Evolutionary conservation across 2,888 invertebrate genomes (phyloP).

Genomic region (Mantis religiosa): DNA sequence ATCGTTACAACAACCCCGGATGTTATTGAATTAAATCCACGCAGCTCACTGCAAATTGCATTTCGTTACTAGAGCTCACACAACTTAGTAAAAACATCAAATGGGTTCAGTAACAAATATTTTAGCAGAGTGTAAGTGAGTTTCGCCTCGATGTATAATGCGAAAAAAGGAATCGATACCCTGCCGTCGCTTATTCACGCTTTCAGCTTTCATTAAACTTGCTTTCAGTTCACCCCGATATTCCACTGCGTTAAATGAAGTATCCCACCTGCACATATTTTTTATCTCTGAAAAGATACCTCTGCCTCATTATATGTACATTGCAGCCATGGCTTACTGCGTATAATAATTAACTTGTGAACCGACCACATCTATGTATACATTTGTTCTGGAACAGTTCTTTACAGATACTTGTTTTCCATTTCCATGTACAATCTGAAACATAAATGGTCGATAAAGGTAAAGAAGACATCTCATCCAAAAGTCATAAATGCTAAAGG

Average conservation of each 20-base stretch:
- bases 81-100: neutral
- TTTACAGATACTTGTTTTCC: too few species aligned
- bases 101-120: neutral
- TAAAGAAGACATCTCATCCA: too few species aligned
- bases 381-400: too few species aligned
- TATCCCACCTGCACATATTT: neutral
- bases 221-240: neutral
- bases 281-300: too few species aligned
- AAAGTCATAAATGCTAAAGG: too few species aligned
- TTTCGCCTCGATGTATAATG: neutral
- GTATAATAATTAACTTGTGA: too few species aligned
- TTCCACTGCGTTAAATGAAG: neutral
- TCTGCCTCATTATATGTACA: too few species aligned
- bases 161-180: neutral
- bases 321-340: too few species aligned
- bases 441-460: too few species aligned
- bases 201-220: neutral
- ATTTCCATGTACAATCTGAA: too few species aligned
- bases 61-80: neutral
- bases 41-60: neutral
- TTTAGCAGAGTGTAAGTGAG: neutral
- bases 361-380: too few species aligned
- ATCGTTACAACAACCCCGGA: neutral
- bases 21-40: neutral
- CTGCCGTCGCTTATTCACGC: neutral